Conservation (phyloP, 2,113 vertebrate genomes). For the Megaptera novaeangliae region DNA sequence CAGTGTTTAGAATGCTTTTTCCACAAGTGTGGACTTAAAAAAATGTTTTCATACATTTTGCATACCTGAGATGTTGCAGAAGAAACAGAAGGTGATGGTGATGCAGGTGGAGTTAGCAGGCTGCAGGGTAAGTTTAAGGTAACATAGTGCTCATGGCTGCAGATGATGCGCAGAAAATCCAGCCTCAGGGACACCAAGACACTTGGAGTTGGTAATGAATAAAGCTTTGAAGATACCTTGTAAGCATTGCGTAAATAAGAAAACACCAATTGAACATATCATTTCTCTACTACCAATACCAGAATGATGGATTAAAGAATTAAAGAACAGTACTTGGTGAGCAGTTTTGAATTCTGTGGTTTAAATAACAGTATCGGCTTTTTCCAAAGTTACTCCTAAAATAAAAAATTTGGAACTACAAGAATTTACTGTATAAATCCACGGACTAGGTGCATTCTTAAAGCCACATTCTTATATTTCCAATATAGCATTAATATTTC, state of each 20-base stretch:
- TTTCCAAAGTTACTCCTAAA: not conserved
- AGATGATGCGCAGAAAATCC: conserved; percentile 95
- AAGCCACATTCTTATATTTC: not conserved
- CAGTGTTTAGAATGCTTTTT: not conserved
- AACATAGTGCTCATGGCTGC: conserved; percentile 98
- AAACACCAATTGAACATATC: not conserved
- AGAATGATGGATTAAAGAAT: not conserved
- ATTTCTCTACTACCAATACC: conserved; percentile 1
- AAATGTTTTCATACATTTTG: not conserved
- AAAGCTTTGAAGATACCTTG: conserved; percentile 93
- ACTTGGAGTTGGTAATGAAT: conserved; percentile 90
- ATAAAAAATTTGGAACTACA: not conserved
- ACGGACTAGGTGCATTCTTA: not conserved
- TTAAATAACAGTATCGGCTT: not conserved
- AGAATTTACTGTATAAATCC: not conserved
- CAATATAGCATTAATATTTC: conserved; percentile 7
- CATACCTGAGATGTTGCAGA: conserved; percentile 97
- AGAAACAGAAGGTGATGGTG: conserved; percentile 96
- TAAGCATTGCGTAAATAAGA: conserved; percentile 34
- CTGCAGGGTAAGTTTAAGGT: conserved; percentile 97
- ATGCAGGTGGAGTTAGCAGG: conserved; percentile 94
- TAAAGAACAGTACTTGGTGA: not conserved
- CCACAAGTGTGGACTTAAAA: not conserved
- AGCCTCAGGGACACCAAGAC: conserved; percentile 91
- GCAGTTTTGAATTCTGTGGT: not conserved